These are phyloP conservation scores for Philopotamus ludificatus DNA, from an alignment of 1,140 invertebrate species.

Conservation along the genomic window DNA sequence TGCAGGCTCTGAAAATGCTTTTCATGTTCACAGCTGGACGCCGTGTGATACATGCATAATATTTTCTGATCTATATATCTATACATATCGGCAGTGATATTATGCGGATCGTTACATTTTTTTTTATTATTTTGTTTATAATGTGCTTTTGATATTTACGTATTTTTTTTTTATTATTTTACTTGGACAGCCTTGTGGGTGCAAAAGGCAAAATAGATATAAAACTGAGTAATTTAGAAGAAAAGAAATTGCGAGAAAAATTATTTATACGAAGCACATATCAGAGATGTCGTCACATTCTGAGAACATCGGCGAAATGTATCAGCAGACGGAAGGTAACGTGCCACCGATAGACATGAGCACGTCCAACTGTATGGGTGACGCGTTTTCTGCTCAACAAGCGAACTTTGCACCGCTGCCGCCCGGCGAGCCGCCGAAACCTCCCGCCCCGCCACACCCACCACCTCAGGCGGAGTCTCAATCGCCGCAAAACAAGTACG, in stretches of 20 bases:
- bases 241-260: constrained; percentile 33
- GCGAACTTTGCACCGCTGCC: constrained; percentile 5
- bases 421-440: constrained; percentile 10
- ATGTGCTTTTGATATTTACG: not conserved
- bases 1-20: no score
- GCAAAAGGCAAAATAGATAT: no score
- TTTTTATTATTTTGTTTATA: not conserved
- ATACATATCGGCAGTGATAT: no score
- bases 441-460: constrained; percentile 19
- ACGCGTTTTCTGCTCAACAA: not conserved
- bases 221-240: constrained; percentile 10
- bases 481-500: not conserved
- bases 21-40: no score
- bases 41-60: no score
- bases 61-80: no score
- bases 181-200: constrained; percentile 1
- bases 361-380: not conserved
- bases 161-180: constrained; percentile 3
- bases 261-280: constrained; percentile 26
- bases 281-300: no score
- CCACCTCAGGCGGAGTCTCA: constrained; percentile 14
- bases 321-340: constrained; percentile 3
- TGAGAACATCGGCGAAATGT: constrained; percentile 25
- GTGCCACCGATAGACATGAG: not conserved
- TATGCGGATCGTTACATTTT: not conserved